phyloP scores from a whole-genome alignment of 2,113 vertebrate genomes.

The Hassar affinis region DNA sequence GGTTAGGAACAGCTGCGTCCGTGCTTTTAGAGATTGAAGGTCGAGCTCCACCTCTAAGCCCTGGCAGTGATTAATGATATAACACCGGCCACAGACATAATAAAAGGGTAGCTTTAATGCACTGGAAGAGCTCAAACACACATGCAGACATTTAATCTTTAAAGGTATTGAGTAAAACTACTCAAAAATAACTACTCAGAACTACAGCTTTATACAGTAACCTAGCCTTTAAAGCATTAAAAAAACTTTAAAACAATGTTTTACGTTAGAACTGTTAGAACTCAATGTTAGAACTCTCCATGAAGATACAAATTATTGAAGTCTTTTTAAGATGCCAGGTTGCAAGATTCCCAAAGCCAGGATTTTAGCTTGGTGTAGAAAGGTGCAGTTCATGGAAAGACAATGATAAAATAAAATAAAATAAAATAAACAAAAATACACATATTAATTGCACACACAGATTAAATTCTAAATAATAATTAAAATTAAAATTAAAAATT shows the following conservation, averaged over 20 bases:
- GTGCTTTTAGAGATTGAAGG: constrained; percentile 45
- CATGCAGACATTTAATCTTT: not conserved
- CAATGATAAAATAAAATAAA: not conserved
- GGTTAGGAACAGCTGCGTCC: constrained; percentile 54
- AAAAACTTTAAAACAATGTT: not conserved
- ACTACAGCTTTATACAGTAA: not conserved
- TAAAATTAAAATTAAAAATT: no score
- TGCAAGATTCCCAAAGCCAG: not conserved
- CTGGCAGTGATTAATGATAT: constrained; percentile 53
- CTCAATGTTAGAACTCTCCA: constrained; percentile 1
- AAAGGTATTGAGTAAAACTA: not conserved
- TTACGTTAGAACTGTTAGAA: constrained; percentile 5
- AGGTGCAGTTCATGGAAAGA: not conserved
- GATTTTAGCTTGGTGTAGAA: not conserved
- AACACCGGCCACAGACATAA: constrained; percentile 38
- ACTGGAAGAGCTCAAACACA: constrained; percentile 5
- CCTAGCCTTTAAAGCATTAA: not conserved
- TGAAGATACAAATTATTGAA: not conserved
- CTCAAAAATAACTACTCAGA: not conserved
- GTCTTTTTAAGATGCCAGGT: not conserved
- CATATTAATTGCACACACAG: not conserved
- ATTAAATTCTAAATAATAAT: not conserved
- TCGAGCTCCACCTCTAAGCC: constrained; percentile 37
- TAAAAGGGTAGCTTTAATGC: constrained; percentile 5
- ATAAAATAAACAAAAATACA: not conserved